A percentile compares a stretch with the other conserved stretches of the same genome.
phyloP scores from a whole-genome alignment of 2,113 vertebrate genomes.

The Halcyon malimbica region DNA sequence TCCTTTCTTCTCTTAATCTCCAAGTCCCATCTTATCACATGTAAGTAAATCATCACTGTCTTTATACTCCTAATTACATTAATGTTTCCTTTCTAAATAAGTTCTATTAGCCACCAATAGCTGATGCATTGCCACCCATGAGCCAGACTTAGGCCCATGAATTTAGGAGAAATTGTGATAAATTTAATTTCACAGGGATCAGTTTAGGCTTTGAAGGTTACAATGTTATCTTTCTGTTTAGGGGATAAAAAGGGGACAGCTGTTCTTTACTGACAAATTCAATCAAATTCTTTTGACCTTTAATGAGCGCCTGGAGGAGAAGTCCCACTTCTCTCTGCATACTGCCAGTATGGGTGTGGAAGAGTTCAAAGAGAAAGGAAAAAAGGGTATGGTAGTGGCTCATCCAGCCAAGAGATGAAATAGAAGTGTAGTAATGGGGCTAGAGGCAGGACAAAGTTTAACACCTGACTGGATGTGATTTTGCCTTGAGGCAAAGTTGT shows the following conservation, averaged over 20 bases:
- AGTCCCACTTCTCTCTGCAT: not conserved
- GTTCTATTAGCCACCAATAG: not conserved
- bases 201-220: not conserved
- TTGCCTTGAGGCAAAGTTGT: not conserved
- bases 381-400: not conserved
- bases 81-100: not conserved
- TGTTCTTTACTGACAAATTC: not conserved
- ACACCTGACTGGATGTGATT: not conserved
- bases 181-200: not conserved
- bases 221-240: not conserved
- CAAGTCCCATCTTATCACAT: not conserved
- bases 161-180: not conserved
- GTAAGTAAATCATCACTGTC: not conserved
- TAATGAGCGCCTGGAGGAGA: not conserved
- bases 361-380: not conserved
- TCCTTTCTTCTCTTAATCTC: not conserved
- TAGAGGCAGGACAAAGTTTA: not conserved
- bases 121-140: not conserved
- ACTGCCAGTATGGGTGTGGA: not conserved
- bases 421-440: not conserved
- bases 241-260: not conserved
- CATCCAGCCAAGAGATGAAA: not conserved
- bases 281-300: not conserved
- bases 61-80: not conserved
- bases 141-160: rapidly evolving